Evolutionary conservation across 2,797 vertebrate species (phyloP), one percentile per base, ranked within the genome.

Genomic region (Mastacembelus armatus): DNA sequence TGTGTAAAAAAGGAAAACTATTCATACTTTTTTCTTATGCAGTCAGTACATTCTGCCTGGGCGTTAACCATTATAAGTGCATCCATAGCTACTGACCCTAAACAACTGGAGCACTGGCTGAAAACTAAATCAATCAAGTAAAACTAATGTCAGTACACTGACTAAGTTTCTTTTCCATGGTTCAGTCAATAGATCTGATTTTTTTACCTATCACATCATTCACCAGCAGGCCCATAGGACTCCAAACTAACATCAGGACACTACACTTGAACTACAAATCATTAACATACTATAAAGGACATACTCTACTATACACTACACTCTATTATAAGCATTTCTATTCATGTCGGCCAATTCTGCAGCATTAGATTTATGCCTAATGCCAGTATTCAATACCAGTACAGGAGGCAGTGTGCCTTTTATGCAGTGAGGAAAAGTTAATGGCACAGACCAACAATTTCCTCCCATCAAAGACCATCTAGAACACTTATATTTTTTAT

Each of bases 151-250:
- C 30, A 32, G 30, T 11, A 32, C 9, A 32, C 14, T 39, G 47
- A 22, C 26, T 33, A 29, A 22, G 38, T 52, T 38, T 51, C 15
- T 2, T n/a, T 18, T 61, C 10, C 7, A 29, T 10, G 3, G 18
- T 58, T 66, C 14, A 63, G 33, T 77, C 66, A 43, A 61, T 62
- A 62, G n/a, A n/a, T n/a, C n/a, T n/a, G n/a, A n/a, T n/a, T n/a
- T n/a, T n/a, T n/a, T n/a, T n/a, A n/a, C n/a, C n/a, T n/a, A n/a
- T n/a, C n/a, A n/a, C n/a, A n/a, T n/a, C n/a, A n/a, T n/a, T n/a
- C n/a, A n/a, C n/a, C n/a, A n/a, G n/a, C n/a, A n/a, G n/a, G n/a
- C n/a, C n/a, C n/a, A n/a, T n/a, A n/a, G n/a, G n/a, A n/a, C n/a
- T n/a, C n/a, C n/a, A 63, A 39, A 38, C 29, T 29, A 55, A 45